Conservation (phyloP, 2,888 invertebrate genomes). For the Drosophila anceps region DNA sequence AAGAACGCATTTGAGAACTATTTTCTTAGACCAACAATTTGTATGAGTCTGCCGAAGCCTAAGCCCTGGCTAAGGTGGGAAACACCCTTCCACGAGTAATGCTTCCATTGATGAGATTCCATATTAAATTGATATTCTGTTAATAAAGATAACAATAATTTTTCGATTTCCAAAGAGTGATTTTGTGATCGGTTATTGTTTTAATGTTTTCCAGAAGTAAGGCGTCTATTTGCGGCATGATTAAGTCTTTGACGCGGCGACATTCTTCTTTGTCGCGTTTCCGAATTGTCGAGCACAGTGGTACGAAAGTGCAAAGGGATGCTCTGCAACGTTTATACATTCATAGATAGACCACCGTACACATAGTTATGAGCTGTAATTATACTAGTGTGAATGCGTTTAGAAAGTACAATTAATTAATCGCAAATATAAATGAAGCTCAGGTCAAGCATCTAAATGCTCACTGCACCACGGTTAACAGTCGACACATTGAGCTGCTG, state of each 20-base stretch:
- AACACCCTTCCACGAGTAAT: background rate
- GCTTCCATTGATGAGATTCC: background rate
- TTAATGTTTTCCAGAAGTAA: constrained; percentile 39
- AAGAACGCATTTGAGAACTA: no score
- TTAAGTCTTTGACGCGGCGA: constrained; percentile 48
- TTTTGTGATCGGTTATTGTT: constrained; percentile 45
- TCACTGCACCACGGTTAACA: constrained; percentile 31
- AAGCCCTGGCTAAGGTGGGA: background rate
- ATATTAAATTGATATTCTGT: background rate
- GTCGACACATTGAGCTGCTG: constrained; percentile 39
- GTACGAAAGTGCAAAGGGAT: background rate
- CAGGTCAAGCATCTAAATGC: constrained; percentile 21
- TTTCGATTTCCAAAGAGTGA: background rate
- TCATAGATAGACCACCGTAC: background rate
- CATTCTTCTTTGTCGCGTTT: constrained; percentile 45
- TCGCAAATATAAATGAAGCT: constrained; percentile 14
- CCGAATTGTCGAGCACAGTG: constrained; percentile 40
- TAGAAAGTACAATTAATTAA: constrained; percentile 17
- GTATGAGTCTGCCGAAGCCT: no score
- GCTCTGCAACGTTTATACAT: background rate
- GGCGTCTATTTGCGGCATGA: constrained; percentile 45
- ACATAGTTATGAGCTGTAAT: background rate
- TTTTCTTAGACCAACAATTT: no score
- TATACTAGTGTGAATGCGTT: background rate
- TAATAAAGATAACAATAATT: background rate